Evolutionary conservation across 2,797 vertebrate genomes (phyloP), one percentile per base, ranked within the genome.

Genomic region (Crocodylus rhombifer): DNA sequence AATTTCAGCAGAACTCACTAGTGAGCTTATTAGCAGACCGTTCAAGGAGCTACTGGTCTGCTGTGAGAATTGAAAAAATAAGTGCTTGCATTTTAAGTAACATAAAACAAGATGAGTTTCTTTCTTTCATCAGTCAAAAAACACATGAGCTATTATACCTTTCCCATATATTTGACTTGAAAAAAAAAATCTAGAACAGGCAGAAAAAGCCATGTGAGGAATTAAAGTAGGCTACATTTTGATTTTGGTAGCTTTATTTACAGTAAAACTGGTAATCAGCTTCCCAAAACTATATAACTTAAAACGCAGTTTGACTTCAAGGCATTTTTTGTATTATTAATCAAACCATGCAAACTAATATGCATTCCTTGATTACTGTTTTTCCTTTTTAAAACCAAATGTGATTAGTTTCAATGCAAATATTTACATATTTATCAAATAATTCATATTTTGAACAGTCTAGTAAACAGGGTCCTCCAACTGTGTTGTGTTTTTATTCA

Each of bases 11-110:
- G 77, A 95, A 96, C 89, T 95, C 95, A 97, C 84, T 93, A 94
- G 84, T 93, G 95, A 97, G 95, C 87, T 95, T 95, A 95, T 95
- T 97, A 96, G 92, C 85, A 96, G 86, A 80, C 63, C 63, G 83
- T 80, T 94, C 93, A 93, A 94, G 89, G 82, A 95, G 88, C 82
- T 67, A 88, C 69, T 92, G 94, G 77, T 95, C 80, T 96, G 91
- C 95, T 90, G 86, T 96, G 93, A 97, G 94, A 96, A 97, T 90
- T 90, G 83, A 64, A 57, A 93, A 96, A 96, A 96, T 65, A 96
- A 97, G 87, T 89, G 91, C 89, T 95, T 92, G 88, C 94, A 97
- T 97, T 95, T 96, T 96, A 97, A 97, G 91, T 91, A 96, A 96
- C 83, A 84, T 76, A 93, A 93, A 93, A 74, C 64, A 94, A 91